Evolutionary conservation across 2,113 vertebrate species (phyloP).

Genomic region (Ia io): DNA sequence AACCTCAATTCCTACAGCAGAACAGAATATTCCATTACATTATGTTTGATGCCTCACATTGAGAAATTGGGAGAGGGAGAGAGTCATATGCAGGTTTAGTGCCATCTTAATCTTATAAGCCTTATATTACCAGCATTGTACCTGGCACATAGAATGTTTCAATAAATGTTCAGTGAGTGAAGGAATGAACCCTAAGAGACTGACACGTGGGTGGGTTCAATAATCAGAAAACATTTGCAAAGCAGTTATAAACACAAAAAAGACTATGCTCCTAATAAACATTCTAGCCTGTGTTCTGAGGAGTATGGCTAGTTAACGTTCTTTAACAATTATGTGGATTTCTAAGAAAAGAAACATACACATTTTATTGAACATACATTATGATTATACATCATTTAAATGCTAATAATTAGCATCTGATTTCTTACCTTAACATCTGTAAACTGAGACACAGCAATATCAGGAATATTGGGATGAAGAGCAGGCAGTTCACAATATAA

Average conservation of each 20-base stretch:
- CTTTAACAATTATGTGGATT: background rate
- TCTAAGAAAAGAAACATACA: slow-evolving; percentile 29
- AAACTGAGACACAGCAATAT: slow-evolving; percentile 94
- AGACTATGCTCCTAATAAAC: background rate
- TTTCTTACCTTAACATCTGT: slow-evolving; percentile 90
- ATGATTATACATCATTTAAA: slow-evolving; percentile 23
- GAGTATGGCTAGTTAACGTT: background rate
- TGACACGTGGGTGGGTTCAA: background rate
- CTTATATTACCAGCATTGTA: background rate
- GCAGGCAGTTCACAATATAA: slow-evolving; percentile 95
- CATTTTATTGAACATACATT: background rate
- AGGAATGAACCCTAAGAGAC: slow-evolving; percentile 7
- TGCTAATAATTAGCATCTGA: background rate
- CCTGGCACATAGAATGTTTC: slow-evolving; percentile 9
- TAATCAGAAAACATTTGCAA: background rate
- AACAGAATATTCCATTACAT: background rate
- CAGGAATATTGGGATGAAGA: slow-evolving; percentile 93
- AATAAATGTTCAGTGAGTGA: slow-evolving; percentile 29
- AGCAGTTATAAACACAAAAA: slow-evolving; percentile 22
- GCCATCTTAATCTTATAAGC: background rate
- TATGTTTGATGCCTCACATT: background rate
- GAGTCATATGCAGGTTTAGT: background rate
- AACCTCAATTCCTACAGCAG: background rate
- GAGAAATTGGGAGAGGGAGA: background rate
- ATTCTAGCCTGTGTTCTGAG: background rate